Evolutionary conservation across 2,888 invertebrate genomes (phyloP), one percentile per base, ranked within the genome.

Genomic region (Eueremaeus valkanovi): DNA sequence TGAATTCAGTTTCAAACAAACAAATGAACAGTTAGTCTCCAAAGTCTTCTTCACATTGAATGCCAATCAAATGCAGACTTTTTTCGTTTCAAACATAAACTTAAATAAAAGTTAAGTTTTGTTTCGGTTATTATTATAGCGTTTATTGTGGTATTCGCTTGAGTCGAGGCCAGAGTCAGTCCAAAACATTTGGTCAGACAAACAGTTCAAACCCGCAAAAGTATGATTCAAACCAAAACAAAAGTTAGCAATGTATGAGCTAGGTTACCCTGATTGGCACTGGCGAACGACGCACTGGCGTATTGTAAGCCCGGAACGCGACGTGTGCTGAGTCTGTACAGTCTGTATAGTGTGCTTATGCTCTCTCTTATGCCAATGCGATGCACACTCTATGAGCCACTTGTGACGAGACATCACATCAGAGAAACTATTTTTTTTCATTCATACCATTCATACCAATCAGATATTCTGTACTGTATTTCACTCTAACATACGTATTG

Each of bases 201-300:
- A n/a, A n/a, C n/a, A n/a, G n/a, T n/a, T n/a, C n/a, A n/a, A 55
- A 55, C 55, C 55, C 55, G 55, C 55, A 55, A 55, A 55, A 29
- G 11, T 45, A 6, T 55, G 3, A 2, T 24, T 21, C 3, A 55
- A 55, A 55, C 13, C 29, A 55, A n/a, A n/a, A n/a, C n/a, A n/a
- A n/a, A n/a, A n/a, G n/a, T n/a, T n/a, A n/a, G n/a, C n/a, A n/a
- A n/a, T n/a, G n/a, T n/a, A n/a, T n/a, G n/a, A n/a, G n/a, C n/a
- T n/a, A 55, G 55, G 45, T 45, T 45, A 45, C 16, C 2, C 2
- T 45, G 45, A 45, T 55, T 29, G 29, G 55, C 29, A 55, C 29
- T 55, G 55, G 55, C 55, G 16, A 55, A 13, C 21, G 55, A 55
- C 55, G 55, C 55, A 55, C 55, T 55, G 55, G 55, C 55, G 55